A percentile compares a stretch with the other conserved stretches of the same genome.
phyloP scores from a whole-genome alignment of 2,888 invertebrate species.

The Hydrotaea cyrtoneurina region DNA sequence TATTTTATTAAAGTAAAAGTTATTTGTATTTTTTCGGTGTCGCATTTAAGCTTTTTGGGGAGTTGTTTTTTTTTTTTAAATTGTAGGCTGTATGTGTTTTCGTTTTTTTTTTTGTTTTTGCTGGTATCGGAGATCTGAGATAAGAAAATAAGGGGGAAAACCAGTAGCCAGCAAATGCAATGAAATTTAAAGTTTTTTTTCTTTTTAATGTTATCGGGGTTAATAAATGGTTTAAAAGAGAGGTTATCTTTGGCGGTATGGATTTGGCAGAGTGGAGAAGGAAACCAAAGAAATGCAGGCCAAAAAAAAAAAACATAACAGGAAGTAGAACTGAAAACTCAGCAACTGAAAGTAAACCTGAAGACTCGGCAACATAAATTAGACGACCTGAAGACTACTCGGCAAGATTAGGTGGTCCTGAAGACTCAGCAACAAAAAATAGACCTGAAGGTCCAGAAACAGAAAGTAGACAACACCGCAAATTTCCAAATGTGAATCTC shows the following conservation, averaged over 20 bases:
- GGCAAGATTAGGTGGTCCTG: too few species aligned
- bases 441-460: too few species aligned
- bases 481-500: too few species aligned
- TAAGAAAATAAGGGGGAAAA: not conserved
- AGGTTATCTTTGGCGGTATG: not conserved
- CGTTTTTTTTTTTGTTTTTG: not conserved
- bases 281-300: too few species aligned
- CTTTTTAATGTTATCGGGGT: not conserved
- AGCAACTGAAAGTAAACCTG: too few species aligned
- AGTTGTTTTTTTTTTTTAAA: slow-evolving; percentile 21
- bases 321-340: too few species aligned
- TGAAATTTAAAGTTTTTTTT: slow-evolving; percentile 10
- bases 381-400: too few species aligned
- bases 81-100: not conserved
- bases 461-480: too few species aligned
- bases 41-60: not conserved
- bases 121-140: not conserved
- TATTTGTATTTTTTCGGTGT: not conserved
- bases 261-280: too few species aligned
- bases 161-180: not conserved
- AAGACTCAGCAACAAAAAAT: too few species aligned
- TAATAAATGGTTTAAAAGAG: not conserved
- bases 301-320: too few species aligned
- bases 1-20: slow-evolving; percentile 31
- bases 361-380: too few species aligned